Base-by-base conservation (phyloP, 2,797 vertebrate species). In the Labeo calbasu region DNA sequence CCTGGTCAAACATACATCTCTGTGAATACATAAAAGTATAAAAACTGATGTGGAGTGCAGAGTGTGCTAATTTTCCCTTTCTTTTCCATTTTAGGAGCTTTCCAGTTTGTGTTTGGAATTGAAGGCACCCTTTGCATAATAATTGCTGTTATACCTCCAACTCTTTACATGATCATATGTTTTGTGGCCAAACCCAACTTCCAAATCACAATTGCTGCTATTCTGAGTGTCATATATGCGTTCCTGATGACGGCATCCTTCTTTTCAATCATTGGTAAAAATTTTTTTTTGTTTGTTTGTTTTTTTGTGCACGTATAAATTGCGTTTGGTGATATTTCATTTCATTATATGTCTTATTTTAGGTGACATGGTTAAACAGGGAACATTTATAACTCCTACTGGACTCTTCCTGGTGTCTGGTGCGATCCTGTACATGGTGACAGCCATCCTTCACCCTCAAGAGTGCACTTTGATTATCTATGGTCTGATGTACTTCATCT, bases 401-500 rank as follows among this genome's bases (percentile, higher is more conserved):
- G 95, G 95, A 3, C 2, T 96, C 59, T 96, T 96, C 92, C 89
- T 96, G 90, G 86, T 96, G 82, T 93, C 95, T 50, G 95, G 96
- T 93, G 4, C 93, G 48, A 86, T 93, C 72, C 88, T 96, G 88
- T 95, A 95, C 84, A 0, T 92, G 77, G 91, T 95, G 81, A 96
- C 95, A n/a, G 95, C 95, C 25, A 0, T 96, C 17, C 91, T 96
- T 8, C 95, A 96, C 75, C 95, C 95, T 48, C 88, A 95, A 73
- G 96, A 96, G 88, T 93, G 92, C 86, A 85, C 90, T 89, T 91
- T 89, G 91, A 90, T 91, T 36, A 23, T 91, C 84, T 96, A 96
- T 14, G 95, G 96, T 68, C 89, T 96, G 87, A 93, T 96, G 93
- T 96, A 96, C 88, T 95, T 95, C 89, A 94, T 96, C 89, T 96